Percentiles rank a stretch among this genome's conserved stretches.
Conservation (phyloP, 2,113 vertebrate species). For the Leptobrachium ailaonicum region DNA sequence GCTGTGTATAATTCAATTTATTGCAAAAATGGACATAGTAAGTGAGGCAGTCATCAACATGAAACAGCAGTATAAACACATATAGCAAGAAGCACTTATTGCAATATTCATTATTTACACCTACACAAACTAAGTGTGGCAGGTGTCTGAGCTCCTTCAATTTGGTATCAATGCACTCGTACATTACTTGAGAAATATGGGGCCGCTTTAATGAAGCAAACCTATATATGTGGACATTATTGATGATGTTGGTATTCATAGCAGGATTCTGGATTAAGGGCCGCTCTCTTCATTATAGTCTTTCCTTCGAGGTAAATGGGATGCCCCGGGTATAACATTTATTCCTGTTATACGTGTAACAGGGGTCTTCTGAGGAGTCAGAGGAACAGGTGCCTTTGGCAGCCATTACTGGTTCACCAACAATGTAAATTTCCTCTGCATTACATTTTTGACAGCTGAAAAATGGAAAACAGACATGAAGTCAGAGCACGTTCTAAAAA, state of each 20-base stretch:
- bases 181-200: too few relatives aligned
- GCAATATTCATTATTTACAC: too few relatives aligned
- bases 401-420: conserved; percentile 49
- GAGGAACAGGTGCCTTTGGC: conserved; percentile 56
- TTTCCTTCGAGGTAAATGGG: conserved; percentile 18
- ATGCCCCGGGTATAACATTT: conserved; percentile 65
- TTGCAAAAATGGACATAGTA: neutral
- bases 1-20: neutral
- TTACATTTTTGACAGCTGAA: conserved; percentile 68
- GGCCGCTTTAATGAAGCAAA: too few relatives aligned
- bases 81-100: neutral
- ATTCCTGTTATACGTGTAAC: conserved; percentile 71
- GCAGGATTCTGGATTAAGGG: conserved; percentile 65
- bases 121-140: too few relatives aligned
- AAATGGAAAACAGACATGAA: conserved; percentile 36
- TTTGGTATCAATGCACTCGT: too few relatives aligned
- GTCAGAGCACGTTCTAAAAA: too few relatives aligned
- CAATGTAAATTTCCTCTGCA: conserved; percentile 51
- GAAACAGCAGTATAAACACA: neutral
- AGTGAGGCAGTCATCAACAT: neutral
- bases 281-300: conserved; percentile 16
- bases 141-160: too few relatives aligned
- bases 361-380: conserved; percentile 47
- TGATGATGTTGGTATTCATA: conserved; percentile 49
- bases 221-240: neutral